Conservation (phyloP, 2,888 invertebrate species). For the Clostera curtula region DNA sequence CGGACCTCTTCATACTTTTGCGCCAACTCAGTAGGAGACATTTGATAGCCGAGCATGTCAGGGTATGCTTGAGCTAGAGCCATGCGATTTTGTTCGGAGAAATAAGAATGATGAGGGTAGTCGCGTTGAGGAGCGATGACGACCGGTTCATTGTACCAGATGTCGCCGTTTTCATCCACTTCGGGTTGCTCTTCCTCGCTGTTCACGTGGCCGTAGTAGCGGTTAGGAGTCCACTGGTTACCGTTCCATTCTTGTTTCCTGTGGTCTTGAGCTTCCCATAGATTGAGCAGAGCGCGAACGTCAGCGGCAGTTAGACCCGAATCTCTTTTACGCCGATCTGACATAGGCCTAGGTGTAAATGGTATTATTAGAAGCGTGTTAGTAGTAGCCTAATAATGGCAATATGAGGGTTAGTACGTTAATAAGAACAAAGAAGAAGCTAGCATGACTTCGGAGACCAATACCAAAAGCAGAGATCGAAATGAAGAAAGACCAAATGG, state of each 20-base stretch:
- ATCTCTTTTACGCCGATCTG: slow-evolving; percentile 75
- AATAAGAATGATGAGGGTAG: slow-evolving; percentile 59
- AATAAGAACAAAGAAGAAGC: too few species aligned
- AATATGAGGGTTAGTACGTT: too few species aligned
- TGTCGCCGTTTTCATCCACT: slow-evolving; percentile 69
- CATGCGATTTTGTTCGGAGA: slow-evolving; percentile 66
- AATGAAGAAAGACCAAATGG: too few species aligned
- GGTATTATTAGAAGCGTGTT: slow-evolving; percentile 11
- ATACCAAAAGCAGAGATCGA: too few species aligned
- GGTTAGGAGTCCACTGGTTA: slow-evolving; percentile 58
- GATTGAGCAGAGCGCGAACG: slow-evolving; percentile 72
- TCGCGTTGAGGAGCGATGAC: slow-evolving; percentile 62
- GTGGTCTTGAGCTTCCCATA: slow-evolving; percentile 77
- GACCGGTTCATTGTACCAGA: slow-evolving; percentile 76
- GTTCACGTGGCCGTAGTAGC: slow-evolving; percentile 54
- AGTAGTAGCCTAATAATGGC: too few species aligned
- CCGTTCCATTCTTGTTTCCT: slow-evolving; percentile 68
- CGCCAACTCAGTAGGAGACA: slow-evolving; percentile 56
- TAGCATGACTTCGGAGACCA: too few species aligned
- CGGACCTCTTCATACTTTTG: slow-evolving; percentile 65
- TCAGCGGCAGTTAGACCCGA: slow-evolving; percentile 77
- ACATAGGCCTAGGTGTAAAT: slow-evolving; percentile 46
- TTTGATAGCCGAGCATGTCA: slow-evolving; percentile 58
- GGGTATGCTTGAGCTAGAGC: slow-evolving; percentile 54
- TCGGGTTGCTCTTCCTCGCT: slow-evolving; percentile 67